Conservation (phyloP, 2,113 vertebrate species). For the Vulpes lagopus region DNA sequence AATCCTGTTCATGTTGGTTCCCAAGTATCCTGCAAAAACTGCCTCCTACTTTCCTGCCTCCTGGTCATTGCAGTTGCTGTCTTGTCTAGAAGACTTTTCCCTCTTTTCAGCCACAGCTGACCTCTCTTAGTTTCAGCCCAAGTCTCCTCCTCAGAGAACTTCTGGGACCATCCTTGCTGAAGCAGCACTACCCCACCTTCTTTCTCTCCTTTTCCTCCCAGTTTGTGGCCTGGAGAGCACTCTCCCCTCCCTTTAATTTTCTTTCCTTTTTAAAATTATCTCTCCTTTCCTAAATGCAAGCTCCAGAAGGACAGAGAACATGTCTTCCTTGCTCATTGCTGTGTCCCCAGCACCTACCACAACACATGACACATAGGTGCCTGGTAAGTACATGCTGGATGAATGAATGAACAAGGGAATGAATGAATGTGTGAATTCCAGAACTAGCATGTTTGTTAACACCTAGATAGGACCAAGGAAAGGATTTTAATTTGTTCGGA, state of each 20-base stretch:
- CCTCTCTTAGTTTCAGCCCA: neutral
- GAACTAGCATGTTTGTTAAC: neutral
- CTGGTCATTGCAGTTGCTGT: neutral
- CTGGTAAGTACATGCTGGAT: neutral
- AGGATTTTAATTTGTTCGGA: neutral
- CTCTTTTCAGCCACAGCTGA: neutral
- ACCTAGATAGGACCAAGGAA: neutral
- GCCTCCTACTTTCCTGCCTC: neutral
- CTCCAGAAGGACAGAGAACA: neutral
- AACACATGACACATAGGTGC: neutral
- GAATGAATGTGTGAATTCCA: neutral
- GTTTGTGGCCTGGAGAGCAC: neutral
- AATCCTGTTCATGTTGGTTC: neutral
- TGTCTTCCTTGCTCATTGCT: neutral
- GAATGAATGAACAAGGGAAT: neutral
- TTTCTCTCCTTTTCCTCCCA: neutral
- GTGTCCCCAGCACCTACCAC: neutral
- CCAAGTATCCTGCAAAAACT: neutral
- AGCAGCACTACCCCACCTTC: neutral
- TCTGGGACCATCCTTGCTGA: neutral
- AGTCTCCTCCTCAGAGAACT: neutral
- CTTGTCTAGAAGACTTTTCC: neutral
- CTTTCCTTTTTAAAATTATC: neutral
- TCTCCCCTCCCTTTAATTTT: neutral
- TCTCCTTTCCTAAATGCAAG: neutral